Evolutionary conservation across 2,113 vertebrate species (phyloP), one percentile per base, ranked within the genome.

Genomic region (Fregata magnificens): DNA sequence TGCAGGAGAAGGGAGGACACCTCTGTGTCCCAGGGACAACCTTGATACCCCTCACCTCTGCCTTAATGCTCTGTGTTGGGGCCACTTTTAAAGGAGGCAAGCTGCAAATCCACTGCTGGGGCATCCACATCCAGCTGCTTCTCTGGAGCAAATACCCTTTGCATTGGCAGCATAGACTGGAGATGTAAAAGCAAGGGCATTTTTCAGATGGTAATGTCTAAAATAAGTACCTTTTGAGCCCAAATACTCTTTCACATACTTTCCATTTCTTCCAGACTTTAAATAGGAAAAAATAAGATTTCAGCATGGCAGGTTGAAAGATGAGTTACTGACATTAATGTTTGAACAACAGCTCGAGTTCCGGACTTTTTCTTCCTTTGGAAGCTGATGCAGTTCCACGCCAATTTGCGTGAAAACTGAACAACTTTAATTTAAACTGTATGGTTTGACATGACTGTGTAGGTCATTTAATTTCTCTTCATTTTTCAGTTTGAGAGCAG

Each of bases 101-200:
- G 32, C 29, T 73, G 40, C 15, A 80, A 44, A 56, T 47, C 49
- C 15, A 24, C 45, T 78, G 34, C 69, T 50, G 40, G 11, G 53
- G 25, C 29, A 82, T 19, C 22, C 17, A 45, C 11, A 32, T 25
- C 40, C 16, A 65, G 47, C 26, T 65, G n/a, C 36, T 62, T 36
- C 55, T 53, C 20, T 6, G 2, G 0, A 61, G 26, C 25, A 84
- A 85, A 76, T 16, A 18, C 8, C 11, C 49, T 72, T 66, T 45
- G 31, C 53, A 31, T 1, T 34, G 31, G 25, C 42, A 66, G n/a
- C 0, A 0, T 28, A 56, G 21, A 13, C 50, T 44, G 69, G 28
- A 73, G 36, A 31, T 38, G 10, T 34, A 86, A 93, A 85, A 82
- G 29, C 11, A 82, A 55, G n/a, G 45, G 34, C 5, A 8, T 44